phyloP scores from a whole-genome alignment of 92 coral and sea anemone species.

The Paramuricea clavata region DNA sequence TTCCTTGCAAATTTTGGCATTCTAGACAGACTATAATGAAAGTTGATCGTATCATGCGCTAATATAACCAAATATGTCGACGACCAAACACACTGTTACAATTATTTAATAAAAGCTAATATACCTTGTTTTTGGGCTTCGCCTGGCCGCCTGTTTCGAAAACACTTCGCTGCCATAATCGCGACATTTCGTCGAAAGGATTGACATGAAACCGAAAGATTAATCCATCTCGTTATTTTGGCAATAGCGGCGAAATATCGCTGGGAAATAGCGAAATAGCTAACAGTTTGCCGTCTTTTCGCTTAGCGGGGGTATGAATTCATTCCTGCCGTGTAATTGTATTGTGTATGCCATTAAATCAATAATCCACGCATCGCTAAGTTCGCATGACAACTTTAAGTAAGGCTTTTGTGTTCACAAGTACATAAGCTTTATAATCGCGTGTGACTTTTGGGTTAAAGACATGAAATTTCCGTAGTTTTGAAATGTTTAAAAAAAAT shows the following conservation, averaged over 20 bases:
- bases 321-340: background rate
- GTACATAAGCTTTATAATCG: background rate
- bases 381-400: background rate
- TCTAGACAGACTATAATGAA: background rate
- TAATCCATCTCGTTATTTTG: background rate
- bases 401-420: background rate
- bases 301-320: background rate
- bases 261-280: background rate
- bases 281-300: background rate
- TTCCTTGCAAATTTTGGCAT: background rate
- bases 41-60: background rate
- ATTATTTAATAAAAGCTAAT: background rate
- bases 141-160: slow-evolving; percentile 28
- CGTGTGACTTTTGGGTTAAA: background rate
- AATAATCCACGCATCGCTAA: slow-evolving; percentile 7
- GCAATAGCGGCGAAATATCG: background rate
- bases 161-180: slow-evolving; percentile 26
- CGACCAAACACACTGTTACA: background rate
- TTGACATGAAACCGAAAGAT: background rate
- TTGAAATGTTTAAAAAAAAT: no score
- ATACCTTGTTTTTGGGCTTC: background rate
- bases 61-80: background rate
- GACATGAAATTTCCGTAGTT: background rate
- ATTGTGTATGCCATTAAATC: slow-evolving; percentile 21
- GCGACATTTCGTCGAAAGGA: background rate